Conservation (phyloP, 2,797 vertebrate genomes). For the Pterois miles region DNA sequence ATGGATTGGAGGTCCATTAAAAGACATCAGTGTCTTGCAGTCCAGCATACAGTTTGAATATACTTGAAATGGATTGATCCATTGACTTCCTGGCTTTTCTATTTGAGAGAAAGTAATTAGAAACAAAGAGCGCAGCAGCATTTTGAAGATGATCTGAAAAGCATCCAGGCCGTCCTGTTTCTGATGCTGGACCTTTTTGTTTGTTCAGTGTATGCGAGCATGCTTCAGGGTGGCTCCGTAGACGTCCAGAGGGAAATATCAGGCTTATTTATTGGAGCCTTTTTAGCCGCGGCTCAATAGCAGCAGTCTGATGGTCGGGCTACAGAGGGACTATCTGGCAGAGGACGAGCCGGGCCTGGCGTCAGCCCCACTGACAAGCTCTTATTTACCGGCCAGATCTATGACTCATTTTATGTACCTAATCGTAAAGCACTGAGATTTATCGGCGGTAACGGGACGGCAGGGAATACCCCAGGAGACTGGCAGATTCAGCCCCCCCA, state of each 20-base stretch:
- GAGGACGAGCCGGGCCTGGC: conserved; percentile 70
- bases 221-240: conserved; percentile 70
- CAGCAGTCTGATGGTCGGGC: conserved; percentile 72
- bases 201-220: conserved; percentile 61
- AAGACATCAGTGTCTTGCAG: conserved; percentile 76
- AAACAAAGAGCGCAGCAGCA: conserved; percentile 31
- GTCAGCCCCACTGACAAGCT: conserved; percentile 83
- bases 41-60: conserved; percentile 76
- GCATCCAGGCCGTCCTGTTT: conserved; percentile 23
- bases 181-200: conserved; percentile 53
- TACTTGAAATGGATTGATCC: conserved; percentile 81
- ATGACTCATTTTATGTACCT: conserved; percentile 88
- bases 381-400: conserved; percentile 87
- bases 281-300: conserved; percentile 80
- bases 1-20: conserved; percentile 83
- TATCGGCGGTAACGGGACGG: conserved; percentile 82
- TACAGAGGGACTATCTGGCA: conserved; percentile 71
- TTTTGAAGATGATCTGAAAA: conserved; percentile 47
- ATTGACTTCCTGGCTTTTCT: conserved; percentile 75
- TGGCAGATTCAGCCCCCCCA: conserved; percentile 68
- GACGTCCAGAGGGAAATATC: conserved; percentile 77
- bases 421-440: conserved; percentile 88
- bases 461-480: conserved; percentile 82
- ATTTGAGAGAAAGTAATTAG: conserved; percentile 66
- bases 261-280: conserved; percentile 79